Evolutionary conservation across 2,113 vertebrate species (phyloP).

Genomic region (Notothenia rossii): DNA sequence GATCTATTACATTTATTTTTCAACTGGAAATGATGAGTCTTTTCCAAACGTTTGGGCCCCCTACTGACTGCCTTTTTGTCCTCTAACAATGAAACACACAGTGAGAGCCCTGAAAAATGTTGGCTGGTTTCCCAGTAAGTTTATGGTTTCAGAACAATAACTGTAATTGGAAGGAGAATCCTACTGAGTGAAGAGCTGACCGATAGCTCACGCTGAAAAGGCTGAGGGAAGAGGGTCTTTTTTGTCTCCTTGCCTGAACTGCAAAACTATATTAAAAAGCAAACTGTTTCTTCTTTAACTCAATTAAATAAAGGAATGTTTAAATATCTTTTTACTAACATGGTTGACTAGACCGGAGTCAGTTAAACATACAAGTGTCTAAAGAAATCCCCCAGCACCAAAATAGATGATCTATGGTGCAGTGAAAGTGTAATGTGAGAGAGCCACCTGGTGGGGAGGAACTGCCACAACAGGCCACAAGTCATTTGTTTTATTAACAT

Average conservation of each 20-base stretch:
- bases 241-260: too few relatives aligned
- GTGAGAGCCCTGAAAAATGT: not conserved
- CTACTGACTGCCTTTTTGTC: slow-evolving; percentile 33
- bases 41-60: slow-evolving; percentile 17
- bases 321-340: not conserved
- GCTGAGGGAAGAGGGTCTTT: too few relatives aligned
- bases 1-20: slow-evolving; percentile 10
- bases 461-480: not conserved
- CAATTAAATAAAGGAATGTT: not conserved
- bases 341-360: not conserved
- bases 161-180: not conserved
- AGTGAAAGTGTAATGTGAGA: not conserved
- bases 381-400: not conserved
- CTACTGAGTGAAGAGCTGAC: not conserved
- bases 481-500: too few relatives aligned
- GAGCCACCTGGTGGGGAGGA: slow-evolving; percentile 46
- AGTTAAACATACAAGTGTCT: not conserved
- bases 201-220: not conserved
- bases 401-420: not conserved
- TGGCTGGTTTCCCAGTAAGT: slow-evolving; percentile 29
- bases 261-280: too few relatives aligned
- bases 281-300: not conserved
- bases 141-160: slow-evolving; percentile 30
- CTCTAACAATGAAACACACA: slow-evolving; percentile 21
- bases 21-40: slow-evolving; percentile 33